phyloP scores from a whole-genome alignment of 2,113 vertebrate species.

The Marmota monax region DNA sequence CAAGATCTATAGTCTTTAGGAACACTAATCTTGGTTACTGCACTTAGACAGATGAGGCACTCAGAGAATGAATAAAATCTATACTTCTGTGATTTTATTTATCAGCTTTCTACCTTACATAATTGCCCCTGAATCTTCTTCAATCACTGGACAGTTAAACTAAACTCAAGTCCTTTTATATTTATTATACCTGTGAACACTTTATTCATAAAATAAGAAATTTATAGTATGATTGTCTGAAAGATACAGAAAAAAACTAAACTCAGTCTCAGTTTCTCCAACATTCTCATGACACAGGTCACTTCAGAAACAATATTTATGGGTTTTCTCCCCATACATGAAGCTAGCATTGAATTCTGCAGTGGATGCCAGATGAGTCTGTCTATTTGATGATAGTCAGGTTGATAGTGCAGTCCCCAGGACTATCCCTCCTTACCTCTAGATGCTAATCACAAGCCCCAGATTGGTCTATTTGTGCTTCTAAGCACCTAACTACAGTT shows the following conservation, averaged over 20 bases:
- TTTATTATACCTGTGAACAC: background rate
- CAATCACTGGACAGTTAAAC: background rate
- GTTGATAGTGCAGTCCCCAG: background rate
- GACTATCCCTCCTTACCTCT: too few species aligned
- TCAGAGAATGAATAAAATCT: background rate
- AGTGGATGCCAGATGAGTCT: background rate
- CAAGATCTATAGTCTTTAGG: background rate
- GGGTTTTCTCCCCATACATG: too few species aligned
- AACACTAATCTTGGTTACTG: too few species aligned
- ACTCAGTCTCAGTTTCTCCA: background rate
- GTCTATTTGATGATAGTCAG: background rate
- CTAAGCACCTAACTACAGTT: background rate
- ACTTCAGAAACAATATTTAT: background rate
- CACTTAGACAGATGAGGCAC: background rate
- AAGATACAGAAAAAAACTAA: background rate
- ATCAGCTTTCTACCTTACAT: background rate
- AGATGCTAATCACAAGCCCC: background rate
- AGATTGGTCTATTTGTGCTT: too few species aligned
- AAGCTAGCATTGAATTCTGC: too few species aligned
- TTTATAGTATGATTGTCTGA: background rate
- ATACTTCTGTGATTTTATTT: background rate
- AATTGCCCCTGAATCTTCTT: background rate
- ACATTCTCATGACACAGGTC: background rate
- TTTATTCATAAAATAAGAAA: background rate
- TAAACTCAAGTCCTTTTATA: background rate